A percentile compares a stretch with the other conserved stretches of the same genome.
Evolutionary conservation across 2,113 vertebrate genomes (phyloP).

Genomic region (Colaptes auratus): DNA sequence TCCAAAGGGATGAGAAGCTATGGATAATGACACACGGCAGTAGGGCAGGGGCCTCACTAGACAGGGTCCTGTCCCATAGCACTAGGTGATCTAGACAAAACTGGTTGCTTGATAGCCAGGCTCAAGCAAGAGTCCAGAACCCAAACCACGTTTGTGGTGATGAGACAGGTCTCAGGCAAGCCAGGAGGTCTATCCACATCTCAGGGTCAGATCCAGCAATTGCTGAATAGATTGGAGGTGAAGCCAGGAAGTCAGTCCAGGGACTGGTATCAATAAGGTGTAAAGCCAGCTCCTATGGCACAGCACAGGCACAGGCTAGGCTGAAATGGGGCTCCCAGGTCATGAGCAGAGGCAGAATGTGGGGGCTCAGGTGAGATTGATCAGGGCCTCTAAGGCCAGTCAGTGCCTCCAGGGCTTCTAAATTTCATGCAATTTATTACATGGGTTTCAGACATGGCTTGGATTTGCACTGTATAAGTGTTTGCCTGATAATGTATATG

Average conservation of each 20-base stretch:
- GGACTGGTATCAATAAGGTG: neutral
- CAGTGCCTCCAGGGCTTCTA: neutral
- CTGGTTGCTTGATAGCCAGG: neutral
- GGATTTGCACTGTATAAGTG: neutral
- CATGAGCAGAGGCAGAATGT: neutral
- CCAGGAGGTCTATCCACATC: neutral
- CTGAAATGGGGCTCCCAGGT: neutral
- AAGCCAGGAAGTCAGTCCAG: neutral
- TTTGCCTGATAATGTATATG: neutral
- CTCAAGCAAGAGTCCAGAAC: neutral
- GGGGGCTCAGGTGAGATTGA: neutral
- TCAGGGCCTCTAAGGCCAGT: neutral
- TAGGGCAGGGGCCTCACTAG: neutral
- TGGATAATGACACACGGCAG: neutral
- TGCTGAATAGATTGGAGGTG: neutral
- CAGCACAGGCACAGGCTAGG: no score
- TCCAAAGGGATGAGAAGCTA: neutral
- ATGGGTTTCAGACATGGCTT: neutral
- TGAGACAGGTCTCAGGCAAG: neutral
- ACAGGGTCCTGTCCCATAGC: no score
- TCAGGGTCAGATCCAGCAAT: neutral
- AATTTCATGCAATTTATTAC: neutral
- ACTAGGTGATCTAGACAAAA: neutral
- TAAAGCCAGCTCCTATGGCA: neutral
- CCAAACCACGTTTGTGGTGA: neutral